Percentiles rank a stretch among this genome's conserved stretches.
phyloP scores from a whole-genome alignment of 1,140 invertebrate species.

The Telenomus remus region DNA sequence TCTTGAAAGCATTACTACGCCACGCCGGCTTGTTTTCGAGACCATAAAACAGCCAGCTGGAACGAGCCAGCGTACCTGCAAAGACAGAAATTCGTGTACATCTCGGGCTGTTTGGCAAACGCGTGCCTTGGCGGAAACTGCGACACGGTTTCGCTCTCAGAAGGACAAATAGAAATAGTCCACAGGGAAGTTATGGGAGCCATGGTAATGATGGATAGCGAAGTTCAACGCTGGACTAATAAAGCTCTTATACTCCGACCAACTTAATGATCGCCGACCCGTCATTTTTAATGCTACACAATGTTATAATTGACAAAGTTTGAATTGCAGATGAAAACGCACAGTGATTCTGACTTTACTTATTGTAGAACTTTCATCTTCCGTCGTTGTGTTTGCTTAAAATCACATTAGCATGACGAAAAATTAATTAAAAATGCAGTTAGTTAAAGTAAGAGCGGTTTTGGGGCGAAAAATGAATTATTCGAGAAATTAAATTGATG shows the following conservation, averaged over 20 bases:
- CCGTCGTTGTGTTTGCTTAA: neutral
- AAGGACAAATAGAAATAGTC: slow-evolving; percentile 73
- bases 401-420: neutral
- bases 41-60: slow-evolving; percentile 64
- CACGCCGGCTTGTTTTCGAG: slow-evolving; percentile 55
- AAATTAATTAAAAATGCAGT: too few relatives aligned
- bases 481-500: too few relatives aligned
- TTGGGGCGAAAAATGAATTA: too few relatives aligned
- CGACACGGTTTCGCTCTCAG: slow-evolving; percentile 72
- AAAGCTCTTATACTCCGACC: slow-evolving; percentile 17
- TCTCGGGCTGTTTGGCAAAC: slow-evolving; percentile 60
- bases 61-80: slow-evolving; percentile 42
- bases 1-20: slow-evolving; percentile 46
- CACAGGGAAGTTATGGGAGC: slow-evolving; percentile 48
- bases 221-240: slow-evolving; percentile 59
- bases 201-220: slow-evolving; percentile 69
- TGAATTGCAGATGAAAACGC: neutral
- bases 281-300: slow-evolving; percentile 12
- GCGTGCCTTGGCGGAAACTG: slow-evolving; percentile 67
- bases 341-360: neutral
- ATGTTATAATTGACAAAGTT: slow-evolving; percentile 9
- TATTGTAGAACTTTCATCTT: too few relatives aligned
- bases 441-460: too few relatives aligned
- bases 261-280: slow-evolving; percentile 41
- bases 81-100: slow-evolving; percentile 52